Evolutionary conservation across 2,113 vertebrate species (phyloP).

Genomic region (Xiphophorus hellerii): DNA sequence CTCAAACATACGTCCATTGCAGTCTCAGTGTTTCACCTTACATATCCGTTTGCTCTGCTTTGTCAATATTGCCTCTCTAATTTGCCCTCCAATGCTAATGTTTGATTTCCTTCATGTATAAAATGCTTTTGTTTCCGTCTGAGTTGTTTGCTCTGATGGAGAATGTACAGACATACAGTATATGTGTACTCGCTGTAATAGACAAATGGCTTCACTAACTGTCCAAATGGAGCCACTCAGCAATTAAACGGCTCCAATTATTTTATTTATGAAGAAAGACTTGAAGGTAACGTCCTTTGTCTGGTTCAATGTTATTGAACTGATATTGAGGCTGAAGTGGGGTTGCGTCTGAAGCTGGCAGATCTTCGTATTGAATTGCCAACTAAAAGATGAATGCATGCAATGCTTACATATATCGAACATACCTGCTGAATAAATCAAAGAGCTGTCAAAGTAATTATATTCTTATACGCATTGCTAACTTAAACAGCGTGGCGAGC

Average conservation of each 20-base stretch:
- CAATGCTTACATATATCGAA: not conserved
- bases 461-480: not conserved
- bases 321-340: not conserved
- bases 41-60: conserved; percentile 58
- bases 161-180: conserved; percentile 19
- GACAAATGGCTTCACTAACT: conserved; percentile 16
- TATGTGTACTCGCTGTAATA: conserved; percentile 25
- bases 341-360: conserved; percentile 20
- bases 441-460: not conserved
- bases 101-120: conserved; percentile 33
- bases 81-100: conserved; percentile 38
- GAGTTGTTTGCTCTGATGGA: conserved; percentile 10
- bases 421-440: not conserved
- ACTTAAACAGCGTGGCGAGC: not conserved
- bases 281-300: not conserved
- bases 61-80: conserved; percentile 57
- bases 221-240: conserved; percentile 30
- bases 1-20: conserved; percentile 31
- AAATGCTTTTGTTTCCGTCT: conserved; percentile 19
- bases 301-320: conserved; percentile 12
- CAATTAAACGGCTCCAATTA: conserved; percentile 23
- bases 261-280: conserved; percentile 25
- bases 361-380: conserved; percentile 14
- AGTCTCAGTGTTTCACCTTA: conserved; percentile 52
- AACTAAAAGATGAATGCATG: conserved; percentile 1